Percentiles rank a stretch among this genome's conserved stretches.
These are phyloP conservation scores for Mola mola DNA, from an alignment of 2,113 vertebrate species.

Conservation along the genomic window DNA sequence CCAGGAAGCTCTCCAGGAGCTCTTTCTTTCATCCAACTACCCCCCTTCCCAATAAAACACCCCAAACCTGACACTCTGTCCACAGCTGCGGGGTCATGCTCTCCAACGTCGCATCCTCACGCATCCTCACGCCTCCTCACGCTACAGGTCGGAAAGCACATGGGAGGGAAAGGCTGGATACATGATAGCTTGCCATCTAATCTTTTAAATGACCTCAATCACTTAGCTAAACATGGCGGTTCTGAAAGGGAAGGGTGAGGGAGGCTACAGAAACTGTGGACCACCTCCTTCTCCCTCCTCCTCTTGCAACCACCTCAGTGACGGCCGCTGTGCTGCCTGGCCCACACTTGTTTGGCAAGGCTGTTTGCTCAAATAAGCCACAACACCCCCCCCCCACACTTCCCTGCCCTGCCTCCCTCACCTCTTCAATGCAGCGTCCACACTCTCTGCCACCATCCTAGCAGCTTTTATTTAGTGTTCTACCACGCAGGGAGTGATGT, in stretches of 20 bases:
- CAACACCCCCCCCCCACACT: conserved; percentile 48
- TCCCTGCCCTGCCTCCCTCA: conserved; percentile 16
- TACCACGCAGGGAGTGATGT: conserved; percentile 73
- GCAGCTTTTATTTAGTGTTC: conserved; percentile 70
- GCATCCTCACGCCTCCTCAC: conserved; percentile 19
- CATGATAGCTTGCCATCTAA: conserved; percentile 17
- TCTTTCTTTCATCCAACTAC: conserved; percentile 48
- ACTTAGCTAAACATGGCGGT: conserved; percentile 52
- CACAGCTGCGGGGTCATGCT: no score
- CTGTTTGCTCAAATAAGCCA: conserved; percentile 73
- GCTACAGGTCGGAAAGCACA: conserved; percentile 34
- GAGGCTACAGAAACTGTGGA: conserved; percentile 29
- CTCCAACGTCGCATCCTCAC: not conserved
- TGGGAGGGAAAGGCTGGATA: conserved; percentile 16
- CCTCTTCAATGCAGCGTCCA: conserved; percentile 17
- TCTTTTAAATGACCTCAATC: conserved; percentile 60
- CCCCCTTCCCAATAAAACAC: conserved; percentile 35
- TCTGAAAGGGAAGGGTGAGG: conserved; percentile 15
- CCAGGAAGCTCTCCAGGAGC: conserved; percentile 14
- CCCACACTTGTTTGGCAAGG: conserved; percentile 69
- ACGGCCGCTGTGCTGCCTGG: conserved; percentile 56
- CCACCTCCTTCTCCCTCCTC: conserved; percentile 24
- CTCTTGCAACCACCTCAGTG: conserved; percentile 54
- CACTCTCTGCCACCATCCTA: conserved; percentile 37
- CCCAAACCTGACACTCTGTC: no score